These are phyloP conservation scores for Brachypteracias leptosomus DNA, from an alignment of 2,113 vertebrate genomes.

Conservation along the genomic window DNA sequence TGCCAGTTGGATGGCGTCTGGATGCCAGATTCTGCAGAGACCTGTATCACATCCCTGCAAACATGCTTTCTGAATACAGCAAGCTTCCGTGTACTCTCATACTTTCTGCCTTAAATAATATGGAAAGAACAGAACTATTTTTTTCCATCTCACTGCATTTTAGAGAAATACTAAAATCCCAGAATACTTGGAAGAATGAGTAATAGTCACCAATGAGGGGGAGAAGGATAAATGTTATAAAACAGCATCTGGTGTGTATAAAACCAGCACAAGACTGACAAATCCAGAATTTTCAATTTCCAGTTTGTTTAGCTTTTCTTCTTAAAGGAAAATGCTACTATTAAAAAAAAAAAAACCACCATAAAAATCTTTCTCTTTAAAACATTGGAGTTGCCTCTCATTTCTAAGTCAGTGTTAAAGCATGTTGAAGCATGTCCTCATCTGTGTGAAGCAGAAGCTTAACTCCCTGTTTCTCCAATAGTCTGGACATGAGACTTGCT, in stretches of 20 bases:
- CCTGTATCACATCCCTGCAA: not conserved
- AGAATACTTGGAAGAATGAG: slow-evolving; percentile 43
- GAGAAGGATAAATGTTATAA: slow-evolving; percentile 54
- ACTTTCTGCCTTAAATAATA: not conserved
- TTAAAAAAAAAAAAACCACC: not conserved
- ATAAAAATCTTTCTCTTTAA: not conserved
- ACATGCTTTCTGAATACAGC: not conserved
- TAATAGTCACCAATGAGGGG: slow-evolving; percentile 55
- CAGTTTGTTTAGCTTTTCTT: not conserved
- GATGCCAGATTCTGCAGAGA: not conserved
- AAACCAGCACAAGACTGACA: slow-evolving; percentile 24
- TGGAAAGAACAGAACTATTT: not conserved
- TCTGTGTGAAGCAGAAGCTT: not conserved
- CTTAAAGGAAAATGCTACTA: not conserved
- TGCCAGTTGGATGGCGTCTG: not conserved
- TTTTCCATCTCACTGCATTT: slow-evolving; percentile 5
- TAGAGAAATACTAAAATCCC: slow-evolving; percentile 37
- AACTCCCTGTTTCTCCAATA: not conserved
- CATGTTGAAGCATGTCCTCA: not conserved
- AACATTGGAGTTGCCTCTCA: not conserved
- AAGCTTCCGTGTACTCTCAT: not conserved
- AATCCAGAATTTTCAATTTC: not conserved
- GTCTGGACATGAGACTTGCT: not conserved
- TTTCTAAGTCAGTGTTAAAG: not conserved
- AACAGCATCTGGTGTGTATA: slow-evolving; percentile 34